Percentiles rank a stretch among this genome's conserved stretches.
phyloP scores from a whole-genome alignment of 1,140 invertebrate genomes.

The Argopecten irradians region DNA sequence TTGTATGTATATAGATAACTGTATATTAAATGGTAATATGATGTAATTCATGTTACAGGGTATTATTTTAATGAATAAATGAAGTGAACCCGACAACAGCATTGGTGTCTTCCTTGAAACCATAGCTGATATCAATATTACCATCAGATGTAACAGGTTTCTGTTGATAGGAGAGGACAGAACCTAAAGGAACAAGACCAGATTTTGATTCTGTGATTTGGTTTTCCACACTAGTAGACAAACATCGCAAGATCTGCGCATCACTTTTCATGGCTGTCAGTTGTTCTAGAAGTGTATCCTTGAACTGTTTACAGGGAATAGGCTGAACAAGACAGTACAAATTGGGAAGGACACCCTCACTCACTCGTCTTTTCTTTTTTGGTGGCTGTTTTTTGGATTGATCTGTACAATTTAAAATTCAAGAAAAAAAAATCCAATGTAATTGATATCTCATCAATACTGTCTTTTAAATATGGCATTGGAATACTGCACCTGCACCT shows the following conservation, averaged over 20 bases:
- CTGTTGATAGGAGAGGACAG: conserved; percentile 13
- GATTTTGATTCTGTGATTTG: not conserved
- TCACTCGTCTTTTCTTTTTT: conserved; percentile 28
- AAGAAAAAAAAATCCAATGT: no score
- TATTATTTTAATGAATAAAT: no score
- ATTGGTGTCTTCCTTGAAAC: no score
- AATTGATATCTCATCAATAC: no score
- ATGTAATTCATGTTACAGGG: no score
- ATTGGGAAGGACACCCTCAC: conserved; percentile 26
- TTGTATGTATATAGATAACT: no score
- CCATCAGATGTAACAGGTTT: not conserved
- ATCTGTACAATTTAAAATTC: no score
- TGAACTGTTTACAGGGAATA: not conserved
- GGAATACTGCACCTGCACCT: no score
- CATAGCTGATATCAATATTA: not conserved
- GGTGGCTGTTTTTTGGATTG: not conserved
- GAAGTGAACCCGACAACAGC: no score
- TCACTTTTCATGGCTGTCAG: not conserved
- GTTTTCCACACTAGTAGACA: not conserved
- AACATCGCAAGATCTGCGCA: not conserved
- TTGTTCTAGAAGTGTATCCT: not conserved
- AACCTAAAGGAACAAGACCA: not conserved
- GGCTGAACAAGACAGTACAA: conserved; percentile 24
- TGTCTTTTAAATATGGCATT: no score
- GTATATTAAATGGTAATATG: no score